Percentiles rank a stretch among this genome's conserved stretches.
phyloP scores from a whole-genome alignment of 2,113 vertebrate genomes.

The Dipodomys ordii region DNA sequence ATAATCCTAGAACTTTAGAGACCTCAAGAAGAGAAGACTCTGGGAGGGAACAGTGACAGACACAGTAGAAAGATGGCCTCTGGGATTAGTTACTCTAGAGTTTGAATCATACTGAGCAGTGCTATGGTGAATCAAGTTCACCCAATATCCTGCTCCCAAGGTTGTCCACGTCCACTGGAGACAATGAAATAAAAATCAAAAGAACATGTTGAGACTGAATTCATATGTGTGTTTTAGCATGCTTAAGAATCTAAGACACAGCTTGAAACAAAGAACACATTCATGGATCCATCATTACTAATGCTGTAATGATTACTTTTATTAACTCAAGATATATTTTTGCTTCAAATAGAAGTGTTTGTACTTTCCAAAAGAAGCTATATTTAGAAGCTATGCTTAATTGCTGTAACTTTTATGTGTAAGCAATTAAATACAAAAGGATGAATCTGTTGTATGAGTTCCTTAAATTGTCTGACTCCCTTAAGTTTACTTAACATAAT shows the following conservation, averaged over 20 bases:
- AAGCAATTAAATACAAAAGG: not conserved
- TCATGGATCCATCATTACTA: not conserved
- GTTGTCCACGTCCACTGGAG: not conserved
- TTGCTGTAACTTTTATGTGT: not conserved
- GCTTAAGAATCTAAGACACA: not conserved
- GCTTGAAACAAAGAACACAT: not conserved
- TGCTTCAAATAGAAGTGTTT: conserved; percentile 3
- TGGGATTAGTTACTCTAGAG: not conserved
- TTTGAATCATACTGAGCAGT: not conserved
- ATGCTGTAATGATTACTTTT: not conserved
- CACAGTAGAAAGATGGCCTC: not conserved
- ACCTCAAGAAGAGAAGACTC: not conserved
- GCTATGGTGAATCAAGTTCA: not conserved
- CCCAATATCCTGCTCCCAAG: not conserved
- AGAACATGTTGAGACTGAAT: not conserved
- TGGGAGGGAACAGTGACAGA: not conserved
- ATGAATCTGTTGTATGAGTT: not conserved
- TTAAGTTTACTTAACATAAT: not conserved
- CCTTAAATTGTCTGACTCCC: too few relatives aligned
- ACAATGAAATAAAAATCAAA: not conserved
- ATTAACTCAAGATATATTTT: not conserved
- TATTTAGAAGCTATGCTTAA: not conserved
- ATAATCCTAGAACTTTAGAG: not conserved
- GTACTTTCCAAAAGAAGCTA: not conserved
- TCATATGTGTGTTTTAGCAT: not conserved